Base-by-base conservation (phyloP, 2,888 invertebrate species). In the Yponomeuta cagnagella region DNA sequence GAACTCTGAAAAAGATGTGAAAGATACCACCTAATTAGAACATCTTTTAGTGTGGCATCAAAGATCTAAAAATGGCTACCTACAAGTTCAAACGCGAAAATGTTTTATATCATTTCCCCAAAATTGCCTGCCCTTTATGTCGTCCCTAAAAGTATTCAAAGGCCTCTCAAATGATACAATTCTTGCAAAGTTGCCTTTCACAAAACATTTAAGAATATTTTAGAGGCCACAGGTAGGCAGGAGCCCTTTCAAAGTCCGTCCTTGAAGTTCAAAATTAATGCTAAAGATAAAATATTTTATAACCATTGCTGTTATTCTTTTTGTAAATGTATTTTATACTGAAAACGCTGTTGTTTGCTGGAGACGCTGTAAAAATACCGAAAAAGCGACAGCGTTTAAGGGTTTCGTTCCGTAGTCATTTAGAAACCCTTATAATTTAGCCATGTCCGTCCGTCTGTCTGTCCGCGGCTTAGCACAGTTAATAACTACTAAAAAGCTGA, bases 131-230 rank as follows among this genome's bases (percentile, higher is more conserved):
- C 52, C 52, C 15, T 58, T 58, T 58, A 58, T 58, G 15, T 58
- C 52, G 52, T 58, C 6, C 52, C 52, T 58, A 58, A 58, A 58
- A 58, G 52, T 58, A 58, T 58, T 58, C 52, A 58, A 58, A 58
- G 52, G 15, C 52, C 52, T 58, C 52, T 15, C 52, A 58, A 58
- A 58, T 58, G 52, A 15, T 58, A 58, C 15, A 9, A 58, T 58
- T 58, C 15, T 58, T 15, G 15, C 52, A 15, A 58, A 58, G 52
- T 58, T 58, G 52, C 52, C 52, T 12, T 15, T 58, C 12, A 15
- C 52, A 58, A 58, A 58, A 58, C 52, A 58, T 58, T 58, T 15
- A 58, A 58, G 52, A 12, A 58, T 58, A 58, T 58, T 58, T 58
- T 58, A 58, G 5, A 58, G 52, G 52, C 52, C 52, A 58, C 52